phyloP scores from a whole-genome alignment of 1,140 invertebrate genomes.

The Pinna nobilis region DNA sequence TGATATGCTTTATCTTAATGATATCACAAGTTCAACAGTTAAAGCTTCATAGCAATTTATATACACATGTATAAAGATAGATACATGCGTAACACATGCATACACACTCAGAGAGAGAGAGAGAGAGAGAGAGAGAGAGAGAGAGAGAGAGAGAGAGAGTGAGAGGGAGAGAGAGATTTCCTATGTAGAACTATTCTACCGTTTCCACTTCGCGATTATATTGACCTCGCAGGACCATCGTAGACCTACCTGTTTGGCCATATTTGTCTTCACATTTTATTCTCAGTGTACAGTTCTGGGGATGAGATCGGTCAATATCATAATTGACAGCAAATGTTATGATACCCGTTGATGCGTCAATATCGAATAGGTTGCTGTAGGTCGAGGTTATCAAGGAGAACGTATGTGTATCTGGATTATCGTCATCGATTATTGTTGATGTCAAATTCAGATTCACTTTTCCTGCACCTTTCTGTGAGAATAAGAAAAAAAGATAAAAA shows the following conservation, averaged over 20 bases:
- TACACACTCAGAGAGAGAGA: no score
- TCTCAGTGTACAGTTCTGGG: constrained; percentile 26
- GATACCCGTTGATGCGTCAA: constrained; percentile 33
- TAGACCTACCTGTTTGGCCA: constrained; percentile 24
- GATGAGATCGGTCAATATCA: constrained; percentile 41
- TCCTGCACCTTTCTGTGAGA: constrained; percentile 13
- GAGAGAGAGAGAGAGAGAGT: neutral
- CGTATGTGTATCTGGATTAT: constrained; percentile 26
- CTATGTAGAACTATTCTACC: neutral
- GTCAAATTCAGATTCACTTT: constrained; percentile 15
- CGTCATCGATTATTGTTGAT: constrained; percentile 16
- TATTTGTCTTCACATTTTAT: constrained; percentile 33
- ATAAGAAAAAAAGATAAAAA: neutral
- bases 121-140: no score
- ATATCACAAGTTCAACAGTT: no score
- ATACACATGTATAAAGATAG: no score
- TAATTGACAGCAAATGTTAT: constrained; percentile 45
- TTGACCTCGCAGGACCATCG: neutral
- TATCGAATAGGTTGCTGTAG: constrained; percentile 35
- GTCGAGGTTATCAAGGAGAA: constrained; percentile 3
- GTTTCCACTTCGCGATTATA: neutral
- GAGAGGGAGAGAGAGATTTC: no score
- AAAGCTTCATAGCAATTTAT: no score
- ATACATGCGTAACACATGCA: no score
- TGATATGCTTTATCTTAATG: no score